These are phyloP conservation scores for Martes flavigula DNA, from an alignment of 2,797 vertebrate genomes.

Conservation along the genomic window DNA sequence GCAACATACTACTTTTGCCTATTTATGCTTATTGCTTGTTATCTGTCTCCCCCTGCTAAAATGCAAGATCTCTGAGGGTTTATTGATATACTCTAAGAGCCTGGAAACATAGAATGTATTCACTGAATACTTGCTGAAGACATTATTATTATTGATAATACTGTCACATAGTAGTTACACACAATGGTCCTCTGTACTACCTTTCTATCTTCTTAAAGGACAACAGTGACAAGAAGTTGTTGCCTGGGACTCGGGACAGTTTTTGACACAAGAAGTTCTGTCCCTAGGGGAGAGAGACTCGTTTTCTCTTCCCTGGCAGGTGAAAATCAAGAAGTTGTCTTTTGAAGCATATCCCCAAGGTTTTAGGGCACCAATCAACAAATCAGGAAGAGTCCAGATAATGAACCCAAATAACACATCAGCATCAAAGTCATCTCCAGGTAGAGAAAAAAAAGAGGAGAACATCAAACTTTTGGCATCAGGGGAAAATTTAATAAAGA, in stretches of 20 bases:
- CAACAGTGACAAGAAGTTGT: background rate
- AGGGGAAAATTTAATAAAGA: conserved; percentile 40
- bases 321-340: conserved; percentile 48
- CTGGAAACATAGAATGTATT: background rate
- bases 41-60: background rate
- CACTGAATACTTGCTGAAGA: background rate
- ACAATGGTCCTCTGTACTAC: background rate
- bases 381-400: background rate
- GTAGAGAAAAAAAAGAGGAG: conserved; percentile 13
- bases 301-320: conserved; percentile 29
- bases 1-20: background rate
- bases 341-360: background rate
- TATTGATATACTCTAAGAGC: background rate
- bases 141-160: background rate
- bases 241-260: background rate
- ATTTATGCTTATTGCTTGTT: background rate
- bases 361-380: conserved; percentile 30
- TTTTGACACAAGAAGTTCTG: conserved; percentile 10
- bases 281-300: background rate
- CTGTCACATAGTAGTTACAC: background rate
- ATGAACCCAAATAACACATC: conserved; percentile 43
- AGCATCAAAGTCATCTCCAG: conserved; percentile 53
- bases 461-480: conserved; percentile 37
- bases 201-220: conserved; percentile 7
- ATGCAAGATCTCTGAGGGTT: background rate